Conservation (phyloP, 2,888 invertebrate genomes). For the Mystacides longicornis region DNA sequence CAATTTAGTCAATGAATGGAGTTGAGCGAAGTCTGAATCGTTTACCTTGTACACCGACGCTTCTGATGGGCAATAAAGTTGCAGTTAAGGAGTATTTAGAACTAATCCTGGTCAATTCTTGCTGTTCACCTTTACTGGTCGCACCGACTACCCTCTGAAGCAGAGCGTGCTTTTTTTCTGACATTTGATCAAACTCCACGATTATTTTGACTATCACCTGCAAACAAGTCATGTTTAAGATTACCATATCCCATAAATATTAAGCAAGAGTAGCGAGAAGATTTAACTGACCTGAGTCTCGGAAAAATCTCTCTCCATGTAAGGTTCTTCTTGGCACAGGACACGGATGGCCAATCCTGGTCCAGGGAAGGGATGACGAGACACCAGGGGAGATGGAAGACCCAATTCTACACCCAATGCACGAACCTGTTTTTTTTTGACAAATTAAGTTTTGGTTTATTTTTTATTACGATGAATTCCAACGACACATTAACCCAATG, state of each 20-base stretch:
- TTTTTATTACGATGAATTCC: too few species aligned
- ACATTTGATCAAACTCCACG: slow-evolving; percentile 86
- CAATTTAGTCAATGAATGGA: too few species aligned
- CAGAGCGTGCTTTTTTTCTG: slow-evolving; percentile 86
- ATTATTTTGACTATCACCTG: slow-evolving; percentile 89
- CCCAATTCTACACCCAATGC: slow-evolving; percentile 84
- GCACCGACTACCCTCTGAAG: slow-evolving; percentile 79
- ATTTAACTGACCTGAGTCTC: slow-evolving; percentile 69
- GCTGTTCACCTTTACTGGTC: slow-evolving; percentile 67
- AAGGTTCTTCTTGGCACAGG: slow-evolving; percentile 92
- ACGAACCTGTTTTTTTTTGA: slow-evolving; percentile 63
- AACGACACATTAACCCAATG: too few species aligned
- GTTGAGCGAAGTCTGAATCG: too few species aligned
- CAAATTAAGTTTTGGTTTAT: too few species aligned
- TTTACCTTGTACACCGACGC: slow-evolving; percentile 96
- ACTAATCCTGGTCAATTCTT: slow-evolving; percentile 64
- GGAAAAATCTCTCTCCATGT: slow-evolving; percentile 88
- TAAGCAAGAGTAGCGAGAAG: background rate
- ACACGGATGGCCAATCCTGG: slow-evolving; percentile 96
- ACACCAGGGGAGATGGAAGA: slow-evolving; percentile 76
- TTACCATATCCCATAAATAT: background rate
- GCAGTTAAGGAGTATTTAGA: slow-evolving; percentile 68
- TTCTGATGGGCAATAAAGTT: slow-evolving; percentile 84
- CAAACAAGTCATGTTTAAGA: background rate
- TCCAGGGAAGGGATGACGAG: slow-evolving; percentile 97